Base-by-base conservation (phyloP, 1,140 invertebrate genomes). In the Acromyrmex charruanus region DNA sequence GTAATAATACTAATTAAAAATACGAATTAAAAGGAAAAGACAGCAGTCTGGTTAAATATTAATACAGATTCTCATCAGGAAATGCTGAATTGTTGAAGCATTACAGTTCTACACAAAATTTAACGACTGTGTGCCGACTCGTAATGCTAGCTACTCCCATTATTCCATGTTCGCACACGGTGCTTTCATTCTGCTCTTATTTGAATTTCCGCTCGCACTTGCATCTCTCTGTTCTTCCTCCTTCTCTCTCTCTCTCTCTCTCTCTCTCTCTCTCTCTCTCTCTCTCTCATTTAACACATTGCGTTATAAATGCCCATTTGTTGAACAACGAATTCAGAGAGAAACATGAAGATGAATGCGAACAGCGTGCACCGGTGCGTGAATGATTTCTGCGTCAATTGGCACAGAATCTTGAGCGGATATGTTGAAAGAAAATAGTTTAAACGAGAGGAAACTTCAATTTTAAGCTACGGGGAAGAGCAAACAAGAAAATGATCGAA, bases 231-330 rank as follows among this genome's bases (percentile, higher is more conserved):
- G 6, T 82, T 21, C 21, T 18, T 6, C 71, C 21, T 18, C 9
- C 16, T 14, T 28, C 10, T 44, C 35, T 61, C 14, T 44, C 16
- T 39, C 25, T 25, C 25, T 25, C 25, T 25, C 25, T 25, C 25
- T 25, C 25, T 25, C 25, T 25, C 25, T 25, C 25, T 25, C 25
- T 25, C 25, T 25, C 25, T 25, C 21, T 21, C 9, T 28, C 10
- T 44, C 35, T 61, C 14, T 44, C 16, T 39, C 25, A 18, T 1
- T 75, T 51, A 49, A 75, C 58, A n/a, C 44, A 77, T 39, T 77
- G 55, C 39, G 28, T 75, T 44, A 28, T 61, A 77, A 84, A 75
- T 77, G n/a, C 28, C 6, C 66, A 74, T 75, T 75, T 61, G 80
- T 84, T 59, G 9, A 25, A 39, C 39, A 63, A 81, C 49, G 65